A percentile compares a stretch with the other conserved stretches of the same genome.
These are phyloP conservation scores for Rhynchophorus ferrugineus DNA, from an alignment of 1,140 invertebrate species.

Conservation along the genomic window DNA sequence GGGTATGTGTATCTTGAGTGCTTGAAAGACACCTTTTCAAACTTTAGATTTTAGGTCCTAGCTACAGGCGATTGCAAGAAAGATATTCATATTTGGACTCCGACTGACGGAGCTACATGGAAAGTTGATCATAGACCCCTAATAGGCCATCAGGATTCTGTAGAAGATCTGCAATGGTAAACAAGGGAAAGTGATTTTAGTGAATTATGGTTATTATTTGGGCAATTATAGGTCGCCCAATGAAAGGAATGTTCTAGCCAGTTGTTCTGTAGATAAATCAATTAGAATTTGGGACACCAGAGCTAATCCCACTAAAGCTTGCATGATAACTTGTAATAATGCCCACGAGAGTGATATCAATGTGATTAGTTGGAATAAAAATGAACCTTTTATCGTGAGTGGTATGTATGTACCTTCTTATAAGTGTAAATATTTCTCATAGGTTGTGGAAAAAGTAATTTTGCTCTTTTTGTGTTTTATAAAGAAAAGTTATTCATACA, in stretches of 20 bases:
- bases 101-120: constrained; percentile 69
- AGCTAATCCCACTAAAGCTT: constrained; percentile 75
- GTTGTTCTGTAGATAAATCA: constrained; percentile 91
- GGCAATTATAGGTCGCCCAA: constrained; percentile 64
- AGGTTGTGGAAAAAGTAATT: too few relatives aligned
- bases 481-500: too few relatives aligned
- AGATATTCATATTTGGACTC: constrained; percentile 90
- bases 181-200: background rate
- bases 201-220: background rate
- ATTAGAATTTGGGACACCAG: constrained; percentile 88
- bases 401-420: constrained; percentile 43
- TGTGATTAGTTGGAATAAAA: constrained; percentile 94
- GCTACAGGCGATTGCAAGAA: constrained; percentile 86
- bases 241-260: constrained; percentile 87
- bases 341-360: constrained; percentile 93
- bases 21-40: background rate
- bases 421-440: background rate
- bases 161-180: constrained; percentile 96
- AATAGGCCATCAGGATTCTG: constrained; percentile 81
- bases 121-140: constrained; percentile 82
- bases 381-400: constrained; percentile 84
- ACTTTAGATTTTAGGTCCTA: constrained; percentile 52
- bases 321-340: constrained; percentile 80
- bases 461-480: too few relatives aligned
- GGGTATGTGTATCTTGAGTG: constrained; percentile 44